Percentiles rank a stretch among this genome's conserved stretches.
phyloP scores from a whole-genome alignment of 1,140 invertebrate species.

The Melitaea cinxia region DNA sequence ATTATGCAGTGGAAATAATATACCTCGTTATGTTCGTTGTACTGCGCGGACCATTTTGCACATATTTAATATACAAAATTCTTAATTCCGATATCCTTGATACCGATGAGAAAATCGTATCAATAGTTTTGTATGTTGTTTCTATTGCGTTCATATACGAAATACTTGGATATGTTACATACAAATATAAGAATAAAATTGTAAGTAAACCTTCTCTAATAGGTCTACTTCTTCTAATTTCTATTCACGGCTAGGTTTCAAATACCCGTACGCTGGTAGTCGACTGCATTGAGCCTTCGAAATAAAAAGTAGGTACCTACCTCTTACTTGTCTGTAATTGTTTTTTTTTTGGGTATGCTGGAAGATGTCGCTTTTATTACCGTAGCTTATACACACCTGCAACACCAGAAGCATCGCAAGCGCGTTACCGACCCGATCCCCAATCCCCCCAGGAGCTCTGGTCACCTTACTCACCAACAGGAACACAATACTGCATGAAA shows the following conservation, averaged over 20 bases:
- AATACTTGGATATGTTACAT: slow-evolving; percentile 63
- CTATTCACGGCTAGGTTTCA: background rate
- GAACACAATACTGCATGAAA: too few species aligned
- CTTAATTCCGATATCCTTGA: slow-evolving; percentile 56
- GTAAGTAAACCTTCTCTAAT: slow-evolving; percentile 53
- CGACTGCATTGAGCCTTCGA: too few species aligned
- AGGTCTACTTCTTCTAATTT: background rate
- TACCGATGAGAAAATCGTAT: slow-evolving; percentile 60
- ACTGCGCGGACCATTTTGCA: slow-evolving; percentile 59
- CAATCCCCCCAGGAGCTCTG: too few species aligned
- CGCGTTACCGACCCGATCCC: too few species aligned
- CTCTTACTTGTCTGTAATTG: too few species aligned
- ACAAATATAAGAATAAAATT: slow-evolving; percentile 67
- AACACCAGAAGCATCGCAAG: too few species aligned
- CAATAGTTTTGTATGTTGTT: slow-evolving; percentile 56
- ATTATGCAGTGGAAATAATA: slow-evolving; percentile 53
- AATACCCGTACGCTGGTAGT: too few species aligned
- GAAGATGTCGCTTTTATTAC: too few species aligned
- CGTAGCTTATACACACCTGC: too few species aligned
- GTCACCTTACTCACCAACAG: too few species aligned
- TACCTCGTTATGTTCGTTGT: slow-evolving; percentile 60
- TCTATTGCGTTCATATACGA: slow-evolving; percentile 63
- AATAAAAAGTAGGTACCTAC: too few species aligned
- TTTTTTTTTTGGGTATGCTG: too few species aligned
- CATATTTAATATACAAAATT: slow-evolving; percentile 57